phyloP scores from a whole-genome alignment of 1,140 invertebrate species.

The Drusus annulatus region DNA sequence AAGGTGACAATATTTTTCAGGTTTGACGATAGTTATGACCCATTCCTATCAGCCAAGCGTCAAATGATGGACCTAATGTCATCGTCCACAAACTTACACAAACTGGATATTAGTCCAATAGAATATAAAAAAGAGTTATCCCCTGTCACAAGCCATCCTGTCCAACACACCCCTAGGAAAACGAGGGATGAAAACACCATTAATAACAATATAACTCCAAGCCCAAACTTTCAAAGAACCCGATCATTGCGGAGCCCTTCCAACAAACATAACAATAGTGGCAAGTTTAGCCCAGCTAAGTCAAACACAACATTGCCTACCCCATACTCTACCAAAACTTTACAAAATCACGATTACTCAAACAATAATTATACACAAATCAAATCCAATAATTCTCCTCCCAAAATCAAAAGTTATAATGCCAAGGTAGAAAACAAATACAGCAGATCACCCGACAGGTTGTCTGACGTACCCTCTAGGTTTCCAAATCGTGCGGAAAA shows the following conservation, averaged over 20 bases:
- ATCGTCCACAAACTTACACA: constrained; percentile 68
- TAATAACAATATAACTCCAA: constrained; percentile 20
- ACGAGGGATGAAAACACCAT: constrained; percentile 65
- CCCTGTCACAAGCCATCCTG: constrained; percentile 55
- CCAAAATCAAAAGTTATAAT: constrained; percentile 46
- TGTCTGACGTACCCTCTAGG: constrained; percentile 25
- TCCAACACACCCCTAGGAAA: constrained; percentile 62
- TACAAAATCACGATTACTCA: constrained; percentile 39
- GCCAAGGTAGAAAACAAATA: constrained; percentile 34
- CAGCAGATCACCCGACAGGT: constrained; percentile 20
- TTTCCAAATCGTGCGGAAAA: constrained; percentile 55
- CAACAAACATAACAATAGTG: constrained; percentile 34
- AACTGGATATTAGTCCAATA: constrained; percentile 64
- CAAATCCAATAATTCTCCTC: constrained; percentile 39
- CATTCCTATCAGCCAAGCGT: constrained; percentile 68
- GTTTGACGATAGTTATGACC: constrained; percentile 67
- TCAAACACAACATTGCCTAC: constrained; percentile 19
- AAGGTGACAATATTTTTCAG: constrained; percentile 61
- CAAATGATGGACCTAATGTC: constrained; percentile 72
- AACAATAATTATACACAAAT: constrained; percentile 34
- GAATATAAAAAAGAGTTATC: constrained; percentile 65
- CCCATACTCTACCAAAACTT: constrained; percentile 24
- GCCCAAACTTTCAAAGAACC: constrained; percentile 34
- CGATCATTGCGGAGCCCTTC: constrained; percentile 38
- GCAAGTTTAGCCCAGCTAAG: constrained; percentile 30